Conservation (phyloP, 2,797 vertebrate genomes). For the Sebastes taczanowskii region DNA sequence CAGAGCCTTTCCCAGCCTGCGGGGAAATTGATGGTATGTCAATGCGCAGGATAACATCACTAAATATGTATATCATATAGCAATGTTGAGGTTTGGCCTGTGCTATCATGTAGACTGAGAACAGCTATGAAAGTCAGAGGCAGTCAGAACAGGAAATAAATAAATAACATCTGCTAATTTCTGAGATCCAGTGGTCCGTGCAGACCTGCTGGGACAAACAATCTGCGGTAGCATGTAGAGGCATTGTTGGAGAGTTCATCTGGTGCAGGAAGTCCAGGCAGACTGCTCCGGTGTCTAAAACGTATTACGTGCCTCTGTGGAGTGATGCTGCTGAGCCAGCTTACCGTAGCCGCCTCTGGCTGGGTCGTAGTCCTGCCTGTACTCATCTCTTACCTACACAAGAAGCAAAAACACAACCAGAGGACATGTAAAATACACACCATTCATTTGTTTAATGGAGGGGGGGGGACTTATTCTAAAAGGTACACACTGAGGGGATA, state of each 20-base stretch:
- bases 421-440: not conserved
- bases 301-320: constrained; percentile 65
- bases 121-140: not conserved
- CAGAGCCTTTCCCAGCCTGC: not conserved
- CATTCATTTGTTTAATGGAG: not conserved
- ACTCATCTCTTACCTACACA: constrained; percentile 88
- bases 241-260: not conserved
- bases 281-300: constrained; percentile 63
- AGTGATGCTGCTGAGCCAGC: constrained; percentile 82
- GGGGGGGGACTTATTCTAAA: not conserved
- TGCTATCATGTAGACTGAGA: not conserved
- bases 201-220: not conserved
- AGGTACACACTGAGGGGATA: not conserved
- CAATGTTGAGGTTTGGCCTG: not conserved
- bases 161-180: constrained; percentile 13
- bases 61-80: not conserved
- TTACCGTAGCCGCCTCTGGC: constrained; percentile 90
- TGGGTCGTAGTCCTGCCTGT: constrained; percentile 89
- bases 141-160: not conserved
- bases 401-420: not conserved
- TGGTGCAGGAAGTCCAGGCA: constrained; percentile 3
- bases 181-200: not conserved
- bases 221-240: not conserved
- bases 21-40: not conserved
- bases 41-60: not conserved